phyloP scores from a whole-genome alignment of 2,888 invertebrate species.

The Orthosia cruda region DNA sequence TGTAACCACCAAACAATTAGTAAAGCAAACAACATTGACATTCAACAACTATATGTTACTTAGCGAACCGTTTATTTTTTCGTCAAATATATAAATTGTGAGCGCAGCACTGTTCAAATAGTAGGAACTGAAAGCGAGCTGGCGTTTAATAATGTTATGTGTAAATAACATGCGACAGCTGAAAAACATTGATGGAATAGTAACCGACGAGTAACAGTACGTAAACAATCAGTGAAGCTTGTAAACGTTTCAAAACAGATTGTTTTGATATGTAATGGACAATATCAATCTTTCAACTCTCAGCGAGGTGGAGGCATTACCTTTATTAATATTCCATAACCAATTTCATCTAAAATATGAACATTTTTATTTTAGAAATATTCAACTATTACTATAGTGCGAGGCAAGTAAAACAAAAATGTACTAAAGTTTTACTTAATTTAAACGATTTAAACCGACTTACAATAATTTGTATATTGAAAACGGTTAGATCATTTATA shows the following conservation, averaged over 20 bases:
- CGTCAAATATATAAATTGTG: slow-evolving; percentile 57
- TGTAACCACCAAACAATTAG: slow-evolving; percentile 44
- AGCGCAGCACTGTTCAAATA: slow-evolving; percentile 45
- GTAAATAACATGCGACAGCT: slow-evolving; percentile 62
- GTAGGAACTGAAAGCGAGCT: slow-evolving; percentile 28
- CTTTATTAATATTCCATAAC: slow-evolving; percentile 18
- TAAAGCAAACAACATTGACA: slow-evolving; percentile 42
- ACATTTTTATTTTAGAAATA: neutral
- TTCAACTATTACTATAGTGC: too few species aligned
- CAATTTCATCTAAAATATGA: neutral
- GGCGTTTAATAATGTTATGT: slow-evolving; percentile 45
- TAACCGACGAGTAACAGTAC: slow-evolving; percentile 52
- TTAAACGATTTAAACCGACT: too few species aligned
- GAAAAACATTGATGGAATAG: slow-evolving; percentile 66
- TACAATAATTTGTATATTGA: too few species aligned
- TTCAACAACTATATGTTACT: slow-evolving; percentile 45
- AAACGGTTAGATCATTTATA: too few species aligned
- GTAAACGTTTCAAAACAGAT: slow-evolving; percentile 65
- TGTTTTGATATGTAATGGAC: slow-evolving; percentile 39
- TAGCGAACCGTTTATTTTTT: slow-evolving; percentile 58
- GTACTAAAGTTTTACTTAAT: too few species aligned
- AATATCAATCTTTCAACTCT: slow-evolving; percentile 39
- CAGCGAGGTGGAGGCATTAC: neutral
- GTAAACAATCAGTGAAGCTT: slow-evolving; percentile 69
- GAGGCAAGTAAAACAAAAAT: too few species aligned